These are phyloP conservation scores for Willisornis vidua DNA, from an alignment of 2,113 vertebrate species.

Conservation along the genomic window DNA sequence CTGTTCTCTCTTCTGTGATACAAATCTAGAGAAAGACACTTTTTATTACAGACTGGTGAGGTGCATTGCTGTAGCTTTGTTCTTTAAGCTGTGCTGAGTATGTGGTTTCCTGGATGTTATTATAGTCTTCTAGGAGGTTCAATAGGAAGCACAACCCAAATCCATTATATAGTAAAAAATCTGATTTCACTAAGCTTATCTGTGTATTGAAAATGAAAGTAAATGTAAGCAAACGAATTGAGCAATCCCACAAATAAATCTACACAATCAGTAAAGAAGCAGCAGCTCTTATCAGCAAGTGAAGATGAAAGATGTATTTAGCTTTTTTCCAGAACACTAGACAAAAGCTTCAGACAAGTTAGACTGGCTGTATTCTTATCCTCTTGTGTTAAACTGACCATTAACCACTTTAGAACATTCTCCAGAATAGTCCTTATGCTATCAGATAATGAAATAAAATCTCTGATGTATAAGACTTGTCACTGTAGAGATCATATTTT, in stretches of 20 bases:
- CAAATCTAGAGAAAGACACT: background rate
- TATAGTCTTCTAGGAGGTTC: background rate
- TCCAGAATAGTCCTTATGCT: background rate
- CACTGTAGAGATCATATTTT: background rate
- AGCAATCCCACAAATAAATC: background rate
- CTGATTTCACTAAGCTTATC: background rate
- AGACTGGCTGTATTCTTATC: background rate
- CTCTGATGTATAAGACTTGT: background rate
- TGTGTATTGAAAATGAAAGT: background rate
- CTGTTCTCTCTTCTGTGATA: background rate
- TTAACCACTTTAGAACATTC: background rate
- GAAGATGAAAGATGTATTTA: background rate
- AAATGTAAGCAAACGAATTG: background rate
- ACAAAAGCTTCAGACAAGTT: background rate
- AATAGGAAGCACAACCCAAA: background rate
- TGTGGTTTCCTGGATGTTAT: background rate
- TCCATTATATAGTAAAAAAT: background rate
- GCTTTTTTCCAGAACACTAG: background rate
- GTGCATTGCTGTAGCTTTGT: background rate
- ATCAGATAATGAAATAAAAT: background rate
- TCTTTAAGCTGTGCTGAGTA: background rate
- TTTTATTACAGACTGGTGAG: background rate
- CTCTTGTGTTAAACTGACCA: background rate
- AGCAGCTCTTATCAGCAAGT: background rate
- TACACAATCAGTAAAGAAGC: background rate